phyloP scores from a whole-genome alignment of 2,113 vertebrate species.

The Orcinus orca region DNA sequence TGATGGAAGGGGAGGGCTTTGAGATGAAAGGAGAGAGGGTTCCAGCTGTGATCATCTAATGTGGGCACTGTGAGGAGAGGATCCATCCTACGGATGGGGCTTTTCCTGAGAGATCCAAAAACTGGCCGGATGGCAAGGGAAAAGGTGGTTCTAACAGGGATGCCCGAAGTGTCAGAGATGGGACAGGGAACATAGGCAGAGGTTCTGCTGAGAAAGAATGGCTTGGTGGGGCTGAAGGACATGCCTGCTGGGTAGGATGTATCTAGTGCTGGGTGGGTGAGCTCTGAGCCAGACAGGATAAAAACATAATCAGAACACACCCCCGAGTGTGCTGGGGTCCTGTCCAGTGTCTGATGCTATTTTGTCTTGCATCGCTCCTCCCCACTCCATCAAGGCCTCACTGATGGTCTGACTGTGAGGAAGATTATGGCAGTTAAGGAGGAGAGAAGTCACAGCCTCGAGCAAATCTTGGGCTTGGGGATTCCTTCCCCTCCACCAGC shows the following conservation, averaged over 20 bases:
- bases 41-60: not conserved
- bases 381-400: not conserved
- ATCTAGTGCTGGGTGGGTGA: not conserved
- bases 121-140: not conserved
- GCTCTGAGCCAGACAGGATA: not conserved
- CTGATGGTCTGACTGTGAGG: not conserved
- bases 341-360: not conserved
- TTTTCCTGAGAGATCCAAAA: not conserved
- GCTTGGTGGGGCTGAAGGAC: not conserved
- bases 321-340: not conserved
- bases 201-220: not conserved
- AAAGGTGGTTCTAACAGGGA: not conserved
- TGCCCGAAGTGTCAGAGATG: not conserved
- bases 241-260: not conserved
- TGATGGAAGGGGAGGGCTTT: not conserved
- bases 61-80: not conserved
- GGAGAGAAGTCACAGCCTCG: not conserved
- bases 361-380: not conserved
- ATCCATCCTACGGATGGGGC: not conserved
- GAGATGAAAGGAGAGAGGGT: not conserved
- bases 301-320: not conserved
- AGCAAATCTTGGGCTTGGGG: not conserved
- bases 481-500: not conserved
- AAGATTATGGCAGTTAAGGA: not conserved
- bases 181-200: not conserved